Evolutionary conservation across 2,113 vertebrate species (phyloP).

Genomic region (Tachuris rubrigastra): DNA sequence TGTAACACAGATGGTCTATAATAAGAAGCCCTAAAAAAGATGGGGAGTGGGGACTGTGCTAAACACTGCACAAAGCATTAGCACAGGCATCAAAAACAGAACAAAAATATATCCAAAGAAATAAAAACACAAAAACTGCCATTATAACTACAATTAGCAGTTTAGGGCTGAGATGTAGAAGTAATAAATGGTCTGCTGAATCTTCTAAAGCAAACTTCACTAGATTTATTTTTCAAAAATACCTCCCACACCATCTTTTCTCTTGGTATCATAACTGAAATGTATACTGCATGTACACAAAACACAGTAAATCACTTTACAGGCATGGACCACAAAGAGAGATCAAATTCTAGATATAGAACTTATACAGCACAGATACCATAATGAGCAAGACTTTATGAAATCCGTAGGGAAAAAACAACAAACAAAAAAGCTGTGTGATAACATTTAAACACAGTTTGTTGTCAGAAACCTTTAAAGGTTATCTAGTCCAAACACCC

Average conservation of each 20-base stretch:
- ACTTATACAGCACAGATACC: background rate
- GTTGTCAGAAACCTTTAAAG: background rate
- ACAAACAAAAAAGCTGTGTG: background rate
- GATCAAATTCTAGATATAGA: background rate
- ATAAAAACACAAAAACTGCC: background rate
- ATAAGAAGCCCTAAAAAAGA: background rate
- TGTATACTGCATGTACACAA: background rate
- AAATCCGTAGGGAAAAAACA: background rate
- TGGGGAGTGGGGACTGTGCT: background rate
- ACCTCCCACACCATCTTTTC: background rate
- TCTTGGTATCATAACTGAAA: background rate
- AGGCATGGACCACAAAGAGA: background rate
- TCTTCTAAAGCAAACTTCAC: background rate
- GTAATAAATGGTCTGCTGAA: background rate
- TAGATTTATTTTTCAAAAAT: background rate
- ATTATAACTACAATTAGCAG: background rate
- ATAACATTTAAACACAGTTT: background rate
- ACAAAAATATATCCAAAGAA: background rate
- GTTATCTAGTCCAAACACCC: background rate
- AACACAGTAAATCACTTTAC: background rate
- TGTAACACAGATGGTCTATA: background rate
- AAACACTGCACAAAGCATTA: background rate
- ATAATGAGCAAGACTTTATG: background rate
- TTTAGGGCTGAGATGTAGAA: background rate
- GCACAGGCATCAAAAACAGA: background rate